A percentile compares a stretch with the other conserved stretches of the same genome.
phyloP scores from a whole-genome alignment of 2,888 invertebrate species.

The Campaea margaritaria region DNA sequence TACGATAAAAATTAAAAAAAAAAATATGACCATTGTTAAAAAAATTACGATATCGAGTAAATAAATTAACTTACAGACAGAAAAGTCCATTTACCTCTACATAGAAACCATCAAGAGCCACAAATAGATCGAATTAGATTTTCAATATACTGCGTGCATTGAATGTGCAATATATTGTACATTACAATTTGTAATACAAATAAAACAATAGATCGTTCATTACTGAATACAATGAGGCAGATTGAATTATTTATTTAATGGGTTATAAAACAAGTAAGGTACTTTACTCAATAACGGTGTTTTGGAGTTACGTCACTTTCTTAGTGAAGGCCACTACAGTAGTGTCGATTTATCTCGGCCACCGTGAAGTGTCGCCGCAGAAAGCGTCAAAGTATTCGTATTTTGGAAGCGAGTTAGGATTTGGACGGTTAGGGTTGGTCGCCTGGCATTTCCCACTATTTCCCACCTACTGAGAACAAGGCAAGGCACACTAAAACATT shows the following conservation, averaged over 20 bases:
- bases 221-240: constrained; percentile 17
- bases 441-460: too few relatives aligned
- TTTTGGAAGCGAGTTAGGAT: too few relatives aligned
- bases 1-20: too few relatives aligned
- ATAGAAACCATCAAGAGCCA: neutral
- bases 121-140: constrained; percentile 20
- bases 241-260: constrained; percentile 23
- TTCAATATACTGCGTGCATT: constrained; percentile 19
- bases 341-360: too few relatives aligned
- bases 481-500: too few relatives aligned
- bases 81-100: neutral
- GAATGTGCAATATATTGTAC: constrained; percentile 20
- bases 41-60: neutral
- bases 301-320: neutral
- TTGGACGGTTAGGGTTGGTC: too few relatives aligned
- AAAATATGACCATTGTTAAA: too few relatives aligned
- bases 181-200: constrained; percentile 20
- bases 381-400: too few relatives aligned
- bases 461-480: too few relatives aligned
- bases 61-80: constrained; percentile 3
- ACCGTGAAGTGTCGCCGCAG: too few relatives aligned
- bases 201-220: constrained; percentile 29
- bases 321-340: too few relatives aligned
- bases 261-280: neutral
- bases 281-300: neutral